Conservation (phyloP, 1,140 invertebrate genomes). For the Homalodisca vitripennis region DNA sequence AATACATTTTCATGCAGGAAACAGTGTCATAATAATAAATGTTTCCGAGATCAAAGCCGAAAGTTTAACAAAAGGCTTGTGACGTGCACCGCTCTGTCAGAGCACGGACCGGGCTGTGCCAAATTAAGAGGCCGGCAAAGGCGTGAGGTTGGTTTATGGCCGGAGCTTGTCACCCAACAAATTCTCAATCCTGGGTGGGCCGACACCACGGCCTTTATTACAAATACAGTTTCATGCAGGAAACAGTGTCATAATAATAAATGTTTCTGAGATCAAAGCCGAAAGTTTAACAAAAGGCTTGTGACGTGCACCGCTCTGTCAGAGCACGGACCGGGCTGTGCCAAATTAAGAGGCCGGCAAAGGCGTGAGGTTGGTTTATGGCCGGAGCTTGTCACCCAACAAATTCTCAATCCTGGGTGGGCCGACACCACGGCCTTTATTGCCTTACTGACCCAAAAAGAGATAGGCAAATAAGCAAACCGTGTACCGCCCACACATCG, state of each 20-base stretch:
- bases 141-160: background rate
- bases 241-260: too few species aligned
- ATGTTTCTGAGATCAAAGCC: too few species aligned
- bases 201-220: background rate
- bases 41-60: too few species aligned
- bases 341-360: background rate
- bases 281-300: too few species aligned
- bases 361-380: background rate
- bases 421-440: background rate
- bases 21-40: too few species aligned
- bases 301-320: too few species aligned
- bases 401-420: slow-evolving; percentile 9
- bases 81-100: too few species aligned
- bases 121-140: background rate
- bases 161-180: background rate
- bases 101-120: too few species aligned
- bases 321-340: too few species aligned
- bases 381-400: background rate
- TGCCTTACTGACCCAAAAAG: slow-evolving; percentile 25
- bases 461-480: slow-evolving; percentile 22
- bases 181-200: slow-evolving; percentile 5
- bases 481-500: slow-evolving; percentile 13
- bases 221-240: too few species aligned
- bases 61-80: too few species aligned
- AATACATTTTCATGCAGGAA: too few species aligned